These are phyloP conservation scores for Coelogynopora nodosa DNA, from an alignment of 2,888 invertebrate species.

Conservation along the genomic window DNA sequence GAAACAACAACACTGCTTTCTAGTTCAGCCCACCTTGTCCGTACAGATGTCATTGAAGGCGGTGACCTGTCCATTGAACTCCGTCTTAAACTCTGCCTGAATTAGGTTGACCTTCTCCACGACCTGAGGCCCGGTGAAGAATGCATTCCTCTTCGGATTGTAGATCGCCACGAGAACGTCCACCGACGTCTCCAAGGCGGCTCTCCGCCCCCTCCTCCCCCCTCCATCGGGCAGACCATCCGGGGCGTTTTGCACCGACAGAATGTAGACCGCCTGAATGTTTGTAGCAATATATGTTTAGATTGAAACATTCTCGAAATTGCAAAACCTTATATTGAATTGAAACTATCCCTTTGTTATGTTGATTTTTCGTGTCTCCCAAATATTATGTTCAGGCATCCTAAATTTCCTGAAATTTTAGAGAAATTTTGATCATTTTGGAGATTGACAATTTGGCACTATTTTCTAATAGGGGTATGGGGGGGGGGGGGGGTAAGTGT, in stretches of 20 bases:
- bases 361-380: too few relatives aligned
- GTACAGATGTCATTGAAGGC: conserved; percentile 2
- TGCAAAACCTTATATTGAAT: too few relatives aligned
- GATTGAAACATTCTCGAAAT: too few relatives aligned
- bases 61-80: background rate
- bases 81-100: background rate
- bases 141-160: background rate
- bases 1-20: too few relatives aligned
- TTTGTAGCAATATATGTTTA: too few relatives aligned
- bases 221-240: background rate
- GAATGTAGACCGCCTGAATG: conserved; percentile 22
- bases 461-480: too few relatives aligned
- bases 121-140: background rate
- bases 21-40: background rate
- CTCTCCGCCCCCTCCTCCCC: background rate
- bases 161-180: background rate
- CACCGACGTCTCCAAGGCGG: background rate
- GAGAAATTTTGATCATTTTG: too few relatives aligned
- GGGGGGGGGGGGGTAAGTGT: too few relatives aligned
- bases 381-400: too few relatives aligned
- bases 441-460: too few relatives aligned
- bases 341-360: too few relatives aligned
- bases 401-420: too few relatives aligned
- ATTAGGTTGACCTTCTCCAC: background rate
- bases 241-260: background rate